These are phyloP conservation scores for Orthosia gracilis DNA, from an alignment of 2,888 invertebrate genomes.

Conservation along the genomic window DNA sequence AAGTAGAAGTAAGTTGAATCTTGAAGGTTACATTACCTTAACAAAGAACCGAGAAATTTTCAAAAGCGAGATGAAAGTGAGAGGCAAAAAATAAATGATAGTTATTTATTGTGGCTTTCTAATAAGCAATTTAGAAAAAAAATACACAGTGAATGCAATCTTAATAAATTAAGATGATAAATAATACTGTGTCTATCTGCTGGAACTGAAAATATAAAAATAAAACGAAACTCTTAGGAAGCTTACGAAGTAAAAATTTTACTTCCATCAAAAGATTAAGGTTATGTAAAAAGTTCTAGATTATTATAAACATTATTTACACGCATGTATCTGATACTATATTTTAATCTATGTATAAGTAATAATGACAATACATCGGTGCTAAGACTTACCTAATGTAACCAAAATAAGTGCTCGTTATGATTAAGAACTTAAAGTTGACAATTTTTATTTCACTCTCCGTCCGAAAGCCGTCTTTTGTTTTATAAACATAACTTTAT, in stretches of 20 bases:
- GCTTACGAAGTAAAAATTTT: constrained; percentile 1
- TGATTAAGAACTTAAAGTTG: constrained; percentile 23
- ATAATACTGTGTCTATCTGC: background rate
- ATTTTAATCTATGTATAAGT: constrained; percentile 48
- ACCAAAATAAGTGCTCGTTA: constrained; percentile 56
- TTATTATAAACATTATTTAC: constrained; percentile 60
- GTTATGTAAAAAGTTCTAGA: constrained; percentile 39
- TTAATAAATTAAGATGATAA: background rate
- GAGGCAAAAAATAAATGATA: constrained; percentile 31
- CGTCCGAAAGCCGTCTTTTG: background rate
- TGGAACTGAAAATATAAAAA: background rate
- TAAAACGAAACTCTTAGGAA: background rate
- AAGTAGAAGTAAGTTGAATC: constrained; percentile 62
- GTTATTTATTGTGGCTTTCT: background rate
- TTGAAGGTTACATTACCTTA: constrained; percentile 6
- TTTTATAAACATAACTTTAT: constrained; percentile 27
- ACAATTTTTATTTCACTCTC: background rate
- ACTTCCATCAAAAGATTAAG: constrained; percentile 45
- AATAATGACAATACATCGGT: constrained; percentile 62
- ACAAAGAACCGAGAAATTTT: background rate
- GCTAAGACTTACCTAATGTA: constrained; percentile 68
- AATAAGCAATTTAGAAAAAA: background rate
- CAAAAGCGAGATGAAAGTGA: background rate
- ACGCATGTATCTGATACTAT: constrained; percentile 66
- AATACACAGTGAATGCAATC: background rate